phyloP scores from a whole-genome alignment of 2,113 vertebrate genomes.

The Zeus faber region DNA sequence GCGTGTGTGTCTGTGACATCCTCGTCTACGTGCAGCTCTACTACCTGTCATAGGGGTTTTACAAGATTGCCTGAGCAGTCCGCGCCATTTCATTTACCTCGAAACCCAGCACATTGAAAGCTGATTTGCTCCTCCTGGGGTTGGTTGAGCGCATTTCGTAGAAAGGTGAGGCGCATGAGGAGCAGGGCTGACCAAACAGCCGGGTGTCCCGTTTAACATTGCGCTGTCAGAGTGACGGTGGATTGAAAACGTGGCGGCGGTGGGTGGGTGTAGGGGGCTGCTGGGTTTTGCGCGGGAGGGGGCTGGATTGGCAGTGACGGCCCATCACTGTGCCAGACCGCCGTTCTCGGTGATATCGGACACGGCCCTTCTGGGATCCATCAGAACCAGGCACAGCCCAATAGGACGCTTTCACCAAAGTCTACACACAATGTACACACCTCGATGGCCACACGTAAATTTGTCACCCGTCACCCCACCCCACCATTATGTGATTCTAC shows the following conservation, averaged over 20 bases:
- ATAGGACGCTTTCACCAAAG: conserved; percentile 44
- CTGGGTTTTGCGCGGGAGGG: conserved; percentile 37
- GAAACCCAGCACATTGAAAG: too few species aligned
- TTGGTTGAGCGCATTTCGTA: too few species aligned
- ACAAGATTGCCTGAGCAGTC: too few species aligned
- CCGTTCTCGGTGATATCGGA: conserved; percentile 8
- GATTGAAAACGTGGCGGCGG: too few species aligned
- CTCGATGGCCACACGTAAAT: conserved; percentile 8
- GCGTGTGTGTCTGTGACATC: conserved; percentile 67
- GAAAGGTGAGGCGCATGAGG: too few species aligned
- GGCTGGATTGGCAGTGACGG: neutral
- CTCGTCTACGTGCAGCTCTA: conserved; percentile 21
- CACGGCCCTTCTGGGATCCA: conserved; percentile 76
- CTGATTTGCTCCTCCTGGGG: too few species aligned
- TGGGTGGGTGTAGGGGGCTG: conserved; percentile 23
- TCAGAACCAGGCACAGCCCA: conserved; percentile 59
- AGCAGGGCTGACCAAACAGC: too few species aligned
- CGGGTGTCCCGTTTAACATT: too few species aligned
- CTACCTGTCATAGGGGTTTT: conserved; percentile 57
- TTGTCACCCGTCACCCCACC: too few species aligned
- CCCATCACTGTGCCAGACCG: neutral
- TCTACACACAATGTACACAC: conserved; percentile 1
- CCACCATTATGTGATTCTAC: too few species aligned
- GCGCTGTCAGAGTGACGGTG: too few species aligned
- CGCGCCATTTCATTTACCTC: too few species aligned